Evolutionary conservation across 1,140 invertebrate species (phyloP), one percentile per base, ranked within the genome.

Genomic region (Drosophila ohnishii): DNA sequence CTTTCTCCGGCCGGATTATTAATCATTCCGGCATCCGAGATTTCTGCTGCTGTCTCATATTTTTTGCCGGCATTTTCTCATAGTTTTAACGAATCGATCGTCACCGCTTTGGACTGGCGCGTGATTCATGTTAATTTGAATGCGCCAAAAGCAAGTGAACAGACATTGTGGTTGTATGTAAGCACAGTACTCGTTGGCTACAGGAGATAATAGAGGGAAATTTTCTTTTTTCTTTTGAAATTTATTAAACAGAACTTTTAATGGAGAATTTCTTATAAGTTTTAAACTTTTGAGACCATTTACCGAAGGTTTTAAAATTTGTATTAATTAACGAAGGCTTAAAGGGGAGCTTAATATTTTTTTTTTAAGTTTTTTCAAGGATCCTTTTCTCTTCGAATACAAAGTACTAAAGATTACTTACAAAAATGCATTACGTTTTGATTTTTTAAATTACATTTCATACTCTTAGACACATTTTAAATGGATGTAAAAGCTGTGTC

Each of bases 71-170:
- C 34, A 55, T 55, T 55, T 53, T 53, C 50, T 22, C 37, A 69
- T 37, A 53, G 22, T 65, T 53, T 67, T 53, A 13, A 13, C 30
- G 40, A 48, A 69, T 70, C 51, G 69, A 71, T 71, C 69, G 69
- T 71, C 65, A 59, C 35, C 53, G 40, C 11, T 19, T 25, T 14
- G 16, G 44, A 42, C 4, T 30, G 55, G 32, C 56, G 65, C 65
- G 44, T 71, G 69, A 71, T 71, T 71, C 69, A 71, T 32, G 19
- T 37, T 59, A 30, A 71, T 71, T 71, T 67, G 50, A 69, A 56
- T 56, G 63, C 40, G 39, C n/a, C 22, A 30, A 40, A 35, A 16
- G 25, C 39, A 59, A 44, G 35, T 69, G 44, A 58, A 70, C 19
- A 34, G 7, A 57, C 34, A 32, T 22, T 47, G 19, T 37, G 0